These are phyloP conservation scores for Drosophila repleta DNA, from an alignment of 1,140 invertebrate genomes.

Conservation along the genomic window DNA sequence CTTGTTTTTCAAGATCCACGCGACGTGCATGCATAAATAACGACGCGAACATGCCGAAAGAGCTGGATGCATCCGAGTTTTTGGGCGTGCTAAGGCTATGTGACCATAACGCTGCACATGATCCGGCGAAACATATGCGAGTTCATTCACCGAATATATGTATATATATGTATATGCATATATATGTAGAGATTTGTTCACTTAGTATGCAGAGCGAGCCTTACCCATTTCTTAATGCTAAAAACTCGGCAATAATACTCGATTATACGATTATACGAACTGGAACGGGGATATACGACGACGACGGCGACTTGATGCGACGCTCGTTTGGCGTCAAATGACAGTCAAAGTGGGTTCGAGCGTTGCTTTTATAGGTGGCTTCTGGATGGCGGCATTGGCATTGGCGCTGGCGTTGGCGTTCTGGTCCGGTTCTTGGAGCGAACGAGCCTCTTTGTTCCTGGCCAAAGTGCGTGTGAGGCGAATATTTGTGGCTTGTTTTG, in stretches of 20 bases:
- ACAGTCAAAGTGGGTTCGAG: conserved; percentile 57
- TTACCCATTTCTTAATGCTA: conserved; percentile 74
- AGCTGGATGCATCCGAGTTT: conserved; percentile 27
- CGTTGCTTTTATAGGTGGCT: conserved; percentile 70
- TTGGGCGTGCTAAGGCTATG: conserved; percentile 66
- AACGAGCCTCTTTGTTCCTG: conserved; percentile 75
- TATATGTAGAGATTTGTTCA: conserved; percentile 4
- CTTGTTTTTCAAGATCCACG: conserved; percentile 57
- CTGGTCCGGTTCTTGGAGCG: conserved; percentile 66
- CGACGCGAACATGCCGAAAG: conserved; percentile 18
- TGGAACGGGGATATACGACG: conserved; percentile 19
- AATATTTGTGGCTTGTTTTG: conserved; percentile 36
- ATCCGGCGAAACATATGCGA: conserved; percentile 23
- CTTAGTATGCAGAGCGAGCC: conserved; percentile 69
- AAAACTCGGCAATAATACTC: conserved; percentile 17
- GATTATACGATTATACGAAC: conserved; percentile 23
- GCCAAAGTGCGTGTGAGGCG: conserved; percentile 66
- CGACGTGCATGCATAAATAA: conserved; percentile 61
- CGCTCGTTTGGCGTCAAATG: conserved; percentile 75
- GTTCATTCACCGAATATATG: conserved; percentile 65
- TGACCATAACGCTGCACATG: conserved; percentile 63
- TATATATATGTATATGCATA: neutral
- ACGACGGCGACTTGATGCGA: conserved; percentile 35
- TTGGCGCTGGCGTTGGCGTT: neutral
- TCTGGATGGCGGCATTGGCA: conserved; percentile 27